A percentile compares a stretch with the other conserved stretches of the same genome.
Evolutionary conservation across 2,888 invertebrate species (phyloP).

Genomic region (Poecilobothrus nobilitatus): DNA sequence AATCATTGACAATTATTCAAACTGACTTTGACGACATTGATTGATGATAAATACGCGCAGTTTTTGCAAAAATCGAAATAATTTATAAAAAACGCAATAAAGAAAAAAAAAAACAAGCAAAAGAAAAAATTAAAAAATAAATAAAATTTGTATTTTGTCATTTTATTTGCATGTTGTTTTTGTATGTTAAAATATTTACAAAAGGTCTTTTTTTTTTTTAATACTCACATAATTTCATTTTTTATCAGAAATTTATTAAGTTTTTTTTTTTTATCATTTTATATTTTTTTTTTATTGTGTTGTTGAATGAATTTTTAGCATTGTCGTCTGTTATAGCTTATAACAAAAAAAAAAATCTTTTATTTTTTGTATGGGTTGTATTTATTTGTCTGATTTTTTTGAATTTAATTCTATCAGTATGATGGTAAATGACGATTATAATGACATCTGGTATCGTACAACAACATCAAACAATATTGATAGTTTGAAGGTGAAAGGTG

Average conservation of each 20-base stretch:
- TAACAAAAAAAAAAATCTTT: too few relatives aligned
- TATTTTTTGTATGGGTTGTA: too few relatives aligned
- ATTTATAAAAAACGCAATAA: too few relatives aligned
- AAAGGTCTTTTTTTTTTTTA: neutral
- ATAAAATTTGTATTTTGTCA: neutral
- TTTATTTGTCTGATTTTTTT: too few relatives aligned
- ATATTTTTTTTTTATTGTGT: neutral
- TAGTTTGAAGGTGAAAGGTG: neutral
- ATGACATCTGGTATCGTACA: neutral
- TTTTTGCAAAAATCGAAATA: neutral
- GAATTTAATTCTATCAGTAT: neutral
- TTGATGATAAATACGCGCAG: neutral
- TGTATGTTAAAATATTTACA: neutral
- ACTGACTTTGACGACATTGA: neutral
- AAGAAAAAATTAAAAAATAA: neutral
- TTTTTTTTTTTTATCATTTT: neutral
- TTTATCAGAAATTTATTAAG: too few relatives aligned
- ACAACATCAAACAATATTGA: neutral
- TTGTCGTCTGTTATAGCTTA: neutral
- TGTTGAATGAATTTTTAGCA: neutral
- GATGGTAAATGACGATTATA: neutral
- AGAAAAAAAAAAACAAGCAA: neutral
- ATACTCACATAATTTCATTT: too few relatives aligned
- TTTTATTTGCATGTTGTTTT: conserved; percentile 3
- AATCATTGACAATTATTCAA: conserved; percentile 6